A percentile compares a stretch with the other conserved stretches of the same genome.
Evolutionary conservation across 2,888 invertebrate genomes (phyloP).

Genomic region (Ormyrus thymus): DNA sequence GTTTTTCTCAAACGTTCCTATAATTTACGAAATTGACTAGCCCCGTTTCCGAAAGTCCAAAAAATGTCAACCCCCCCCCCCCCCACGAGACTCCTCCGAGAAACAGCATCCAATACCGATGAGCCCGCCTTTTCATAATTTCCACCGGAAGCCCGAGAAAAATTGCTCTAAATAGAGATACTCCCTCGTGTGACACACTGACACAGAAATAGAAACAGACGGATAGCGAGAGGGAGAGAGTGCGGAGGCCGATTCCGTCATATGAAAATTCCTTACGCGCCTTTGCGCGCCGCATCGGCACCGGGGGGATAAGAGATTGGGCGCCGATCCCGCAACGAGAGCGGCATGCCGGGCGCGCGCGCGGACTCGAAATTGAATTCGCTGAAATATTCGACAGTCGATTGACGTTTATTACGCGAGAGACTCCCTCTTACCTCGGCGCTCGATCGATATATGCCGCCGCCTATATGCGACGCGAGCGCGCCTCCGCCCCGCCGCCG

Average conservation of each 20-base stretch:
- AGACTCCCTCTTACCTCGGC: not conserved
- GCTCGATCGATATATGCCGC: not conserved
- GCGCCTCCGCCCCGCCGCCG: constrained; percentile 31
- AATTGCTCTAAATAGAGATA: not conserved
- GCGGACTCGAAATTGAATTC: constrained; percentile 53
- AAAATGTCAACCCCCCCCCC: too few relatives aligned
- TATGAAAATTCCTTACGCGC: constrained; percentile 53
- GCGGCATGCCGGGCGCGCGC: not conserved
- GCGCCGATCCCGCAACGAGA: not conserved
- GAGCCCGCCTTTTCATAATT: too few relatives aligned
- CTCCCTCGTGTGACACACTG: not conserved
- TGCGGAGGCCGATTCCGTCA: not conserved
- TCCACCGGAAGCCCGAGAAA: too few relatives aligned
- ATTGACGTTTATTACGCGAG: constrained; percentile 57
- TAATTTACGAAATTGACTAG: too few relatives aligned
- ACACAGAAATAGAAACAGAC: not conserved
- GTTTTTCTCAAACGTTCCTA: too few relatives aligned
- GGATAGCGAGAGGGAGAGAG: not conserved
- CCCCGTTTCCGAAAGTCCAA: too few relatives aligned
- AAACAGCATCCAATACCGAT: too few relatives aligned
- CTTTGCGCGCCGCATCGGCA: constrained; percentile 22
- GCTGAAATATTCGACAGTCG: constrained; percentile 59
- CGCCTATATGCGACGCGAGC: not conserved
- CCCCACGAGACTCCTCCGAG: too few relatives aligned
- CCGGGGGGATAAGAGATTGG: constrained; percentile 38